Evolutionary conservation across 2,113 vertebrate genomes (phyloP).

Genomic region (Pogonocichla stellata): DNA sequence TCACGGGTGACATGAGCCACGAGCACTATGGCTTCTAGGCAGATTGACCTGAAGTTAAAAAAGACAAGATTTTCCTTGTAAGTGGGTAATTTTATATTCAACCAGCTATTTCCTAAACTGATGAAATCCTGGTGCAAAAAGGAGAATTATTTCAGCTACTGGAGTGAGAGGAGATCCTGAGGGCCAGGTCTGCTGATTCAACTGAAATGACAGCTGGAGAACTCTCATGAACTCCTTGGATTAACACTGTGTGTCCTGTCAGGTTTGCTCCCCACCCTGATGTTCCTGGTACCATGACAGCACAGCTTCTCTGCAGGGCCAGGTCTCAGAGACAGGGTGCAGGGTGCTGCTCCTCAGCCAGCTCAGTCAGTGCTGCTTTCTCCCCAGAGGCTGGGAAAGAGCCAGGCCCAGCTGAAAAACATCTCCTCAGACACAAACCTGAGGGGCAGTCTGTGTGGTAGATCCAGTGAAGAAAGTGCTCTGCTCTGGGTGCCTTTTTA

Average conservation of each 20-base stretch:
- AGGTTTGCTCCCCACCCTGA: background rate
- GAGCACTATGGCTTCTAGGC: background rate
- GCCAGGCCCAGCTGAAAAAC: background rate
- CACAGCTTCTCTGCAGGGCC: background rate
- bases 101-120: background rate
- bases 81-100: background rate
- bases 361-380: fast-evolving
- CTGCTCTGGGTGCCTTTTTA: background rate
- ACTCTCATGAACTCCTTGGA: background rate
- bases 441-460: background rate
- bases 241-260: background rate
- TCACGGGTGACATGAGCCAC: fast-evolving
- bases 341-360: background rate
- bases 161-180: background rate
- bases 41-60: background rate
- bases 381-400: background rate
- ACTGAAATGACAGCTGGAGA: background rate
- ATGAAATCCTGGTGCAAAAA: background rate
- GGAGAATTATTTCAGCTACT: background rate
- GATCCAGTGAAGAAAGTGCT: background rate
- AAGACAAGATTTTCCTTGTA: background rate
- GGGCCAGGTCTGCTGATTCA: background rate
- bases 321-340: background rate
- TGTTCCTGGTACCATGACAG: background rate
- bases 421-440: background rate